Percentiles rank a stretch among this genome's conserved stretches.
Conservation (phyloP, 1,140 invertebrate species). For the Apis laboriosa region DNA sequence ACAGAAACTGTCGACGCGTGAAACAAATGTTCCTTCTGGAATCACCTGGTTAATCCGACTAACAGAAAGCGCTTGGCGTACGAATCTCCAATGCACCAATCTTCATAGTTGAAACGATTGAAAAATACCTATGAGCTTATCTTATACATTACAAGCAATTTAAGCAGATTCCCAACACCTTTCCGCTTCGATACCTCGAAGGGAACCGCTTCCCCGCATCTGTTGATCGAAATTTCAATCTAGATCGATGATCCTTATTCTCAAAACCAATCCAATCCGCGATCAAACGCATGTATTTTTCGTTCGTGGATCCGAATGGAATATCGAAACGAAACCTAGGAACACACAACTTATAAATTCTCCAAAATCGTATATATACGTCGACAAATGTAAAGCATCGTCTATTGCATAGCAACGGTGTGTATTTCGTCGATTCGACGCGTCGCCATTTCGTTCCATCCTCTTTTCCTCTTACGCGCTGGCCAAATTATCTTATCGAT, state of each 20-base stretch:
- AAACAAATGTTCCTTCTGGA: slow-evolving; percentile 11
- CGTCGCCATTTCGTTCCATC: slow-evolving; percentile 19
- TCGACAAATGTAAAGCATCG: not conserved
- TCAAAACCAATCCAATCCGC: too few species aligned
- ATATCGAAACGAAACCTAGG: not conserved
- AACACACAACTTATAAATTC: too few species aligned
- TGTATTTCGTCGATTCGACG: slow-evolving; percentile 58
- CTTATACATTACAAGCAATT: not conserved
- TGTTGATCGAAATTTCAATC: not conserved
- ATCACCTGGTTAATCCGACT: slow-evolving; percentile 62
- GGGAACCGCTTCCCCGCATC: not conserved
- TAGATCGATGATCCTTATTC: not conserved
- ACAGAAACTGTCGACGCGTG: slow-evolving; percentile 6
- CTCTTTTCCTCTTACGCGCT: slow-evolving; percentile 39
- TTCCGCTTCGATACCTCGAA: not conserved
- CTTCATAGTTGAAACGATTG: slow-evolving; percentile 32
- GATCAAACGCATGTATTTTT: too few species aligned
- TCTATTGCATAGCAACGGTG: slow-evolving; percentile 53
- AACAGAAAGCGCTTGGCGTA: slow-evolving; percentile 50
- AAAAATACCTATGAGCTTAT: slow-evolving; percentile 24
- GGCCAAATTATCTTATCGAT: slow-evolving; percentile 61
- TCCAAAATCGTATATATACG: too few species aligned
- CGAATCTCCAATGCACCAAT: slow-evolving; percentile 29
- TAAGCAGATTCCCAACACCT: slow-evolving; percentile 26
- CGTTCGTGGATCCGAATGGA: too few species aligned